Percentiles rank a stretch among this genome's conserved stretches.
phyloP scores from a whole-genome alignment of 2,113 vertebrate species.

The Paralichthys olivaceus region DNA sequence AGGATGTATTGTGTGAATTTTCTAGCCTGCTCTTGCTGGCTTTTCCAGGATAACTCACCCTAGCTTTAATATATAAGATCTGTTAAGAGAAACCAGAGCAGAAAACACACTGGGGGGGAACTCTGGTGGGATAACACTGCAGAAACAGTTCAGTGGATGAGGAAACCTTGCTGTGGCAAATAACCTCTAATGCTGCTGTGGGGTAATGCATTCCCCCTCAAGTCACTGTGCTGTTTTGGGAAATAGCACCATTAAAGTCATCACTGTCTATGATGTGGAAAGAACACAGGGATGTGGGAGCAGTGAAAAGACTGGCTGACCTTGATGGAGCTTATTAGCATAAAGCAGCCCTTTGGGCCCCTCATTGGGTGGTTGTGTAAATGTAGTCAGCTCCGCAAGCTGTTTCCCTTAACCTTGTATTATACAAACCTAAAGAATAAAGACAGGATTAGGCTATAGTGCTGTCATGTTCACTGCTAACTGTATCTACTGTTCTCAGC shows the following conservation, averaged over 20 bases:
- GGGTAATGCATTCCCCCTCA: conserved; percentile 51
- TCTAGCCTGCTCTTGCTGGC: too few relatives aligned
- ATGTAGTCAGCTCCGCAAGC: conserved; percentile 34
- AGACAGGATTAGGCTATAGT: conserved; percentile 1
- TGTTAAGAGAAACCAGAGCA: conserved; percentile 8
- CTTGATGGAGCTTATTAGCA: conserved; percentile 77
- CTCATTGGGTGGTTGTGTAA: conserved; percentile 41
- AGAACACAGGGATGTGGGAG: conserved; percentile 53
- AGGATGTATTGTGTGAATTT: too few relatives aligned
- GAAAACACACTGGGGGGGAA: conserved; percentile 8
- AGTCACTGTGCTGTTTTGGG: conserved; percentile 58
- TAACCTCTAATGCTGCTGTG: conserved; percentile 47
- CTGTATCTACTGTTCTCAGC: neutral
- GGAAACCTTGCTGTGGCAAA: conserved; percentile 45
- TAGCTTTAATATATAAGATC: neutral
- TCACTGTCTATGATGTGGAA: conserved; percentile 64
- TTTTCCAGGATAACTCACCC: too few relatives aligned
- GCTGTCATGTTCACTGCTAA: conserved; percentile 13
- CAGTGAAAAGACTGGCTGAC: conserved; percentile 63
- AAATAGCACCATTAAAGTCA: conserved; percentile 68
- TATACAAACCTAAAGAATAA: conserved; percentile 25
- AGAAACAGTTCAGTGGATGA: conserved; percentile 44
- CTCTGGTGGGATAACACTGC: conserved; percentile 31
- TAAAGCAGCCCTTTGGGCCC: conserved; percentile 62
- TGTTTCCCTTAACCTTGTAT: conserved; percentile 36